A percentile compares a stretch with the other conserved stretches of the same genome.
These are phyloP conservation scores for Chironex yamaguchii DNA, from an alignment of 30 jellyfish, hydroid and myxozoan species.

Conservation along the genomic window DNA sequence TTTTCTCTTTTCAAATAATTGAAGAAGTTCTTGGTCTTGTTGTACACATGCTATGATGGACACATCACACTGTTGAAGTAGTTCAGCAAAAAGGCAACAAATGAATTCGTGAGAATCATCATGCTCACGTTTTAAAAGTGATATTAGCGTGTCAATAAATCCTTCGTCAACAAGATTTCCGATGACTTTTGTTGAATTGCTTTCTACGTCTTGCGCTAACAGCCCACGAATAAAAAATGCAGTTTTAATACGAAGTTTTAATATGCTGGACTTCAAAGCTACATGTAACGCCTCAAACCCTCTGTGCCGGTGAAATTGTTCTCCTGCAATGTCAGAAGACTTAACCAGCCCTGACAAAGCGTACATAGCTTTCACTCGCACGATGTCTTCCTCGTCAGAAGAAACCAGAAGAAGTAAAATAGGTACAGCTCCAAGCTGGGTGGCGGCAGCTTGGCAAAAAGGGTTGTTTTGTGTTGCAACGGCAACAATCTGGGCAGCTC, in stretches of 20 bases:
- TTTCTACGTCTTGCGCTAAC: slow-evolving; percentile 19
- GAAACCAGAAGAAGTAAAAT: slow-evolving; percentile 25
- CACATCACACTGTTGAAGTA: background rate
- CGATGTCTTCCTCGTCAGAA: slow-evolving; percentile 62
- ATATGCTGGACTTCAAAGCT: slow-evolving; percentile 37
- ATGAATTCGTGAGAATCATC: slow-evolving; percentile 46
- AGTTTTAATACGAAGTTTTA: slow-evolving; percentile 72
- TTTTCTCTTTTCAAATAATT: background rate
- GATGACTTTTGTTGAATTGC: background rate
- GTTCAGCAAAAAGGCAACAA: slow-evolving; percentile 8
- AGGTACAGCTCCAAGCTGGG: slow-evolving; percentile 41
- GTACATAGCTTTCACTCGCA: slow-evolving; percentile 71
- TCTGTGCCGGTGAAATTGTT: slow-evolving; percentile 9
- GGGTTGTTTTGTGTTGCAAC: slow-evolving; percentile 83
- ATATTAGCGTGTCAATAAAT: slow-evolving; percentile 15
- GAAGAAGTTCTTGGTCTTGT: slow-evolving; percentile 36
- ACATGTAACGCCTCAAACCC: slow-evolving; percentile 50
- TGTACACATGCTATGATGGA: slow-evolving; percentile 31
- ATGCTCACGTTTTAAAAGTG: slow-evolving; percentile 40
- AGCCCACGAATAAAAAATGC: slow-evolving; percentile 71
- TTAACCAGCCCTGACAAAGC: slow-evolving; percentile 80
- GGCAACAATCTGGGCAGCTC: slow-evolving; percentile 89
- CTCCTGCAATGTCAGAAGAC: slow-evolving; percentile 23
- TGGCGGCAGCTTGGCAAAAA: slow-evolving; percentile 70
- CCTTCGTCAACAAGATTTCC: background rate